Conservation (phyloP, 2,113 vertebrate species). For the Ailurus styani region DNA sequence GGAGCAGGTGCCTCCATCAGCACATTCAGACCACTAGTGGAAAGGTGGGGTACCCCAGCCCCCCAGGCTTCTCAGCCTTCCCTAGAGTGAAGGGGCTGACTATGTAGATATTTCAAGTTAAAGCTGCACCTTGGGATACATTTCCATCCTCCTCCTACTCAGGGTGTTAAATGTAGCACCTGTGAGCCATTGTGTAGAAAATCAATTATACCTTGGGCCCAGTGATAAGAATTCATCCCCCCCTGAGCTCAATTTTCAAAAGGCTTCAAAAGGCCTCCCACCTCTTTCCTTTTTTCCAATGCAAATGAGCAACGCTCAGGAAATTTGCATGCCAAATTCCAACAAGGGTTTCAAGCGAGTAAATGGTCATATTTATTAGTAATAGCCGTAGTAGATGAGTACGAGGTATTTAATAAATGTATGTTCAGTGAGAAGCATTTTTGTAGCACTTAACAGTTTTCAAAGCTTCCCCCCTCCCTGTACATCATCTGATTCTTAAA, state of each 20-base stretch:
- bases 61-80: not conserved
- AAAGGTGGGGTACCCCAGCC: not conserved
- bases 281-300: slow-evolving; percentile 67
- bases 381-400: slow-evolving; percentile 42
- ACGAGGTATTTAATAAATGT: slow-evolving; percentile 61
- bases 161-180: slow-evolving; percentile 56
- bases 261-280: slow-evolving; percentile 72
- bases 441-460: slow-evolving; percentile 19
- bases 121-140: slow-evolving; percentile 37
- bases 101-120: slow-evolving; percentile 37
- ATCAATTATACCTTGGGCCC: slow-evolving; percentile 71
- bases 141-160: slow-evolving; percentile 41
- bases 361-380: slow-evolving; percentile 73
- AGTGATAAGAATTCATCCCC: slow-evolving; percentile 68
- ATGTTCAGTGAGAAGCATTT: slow-evolving; percentile 31
- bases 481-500: slow-evolving; percentile 9
- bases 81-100: not conserved
- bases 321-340: slow-evolving; percentile 76
- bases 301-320: slow-evolving; percentile 69
- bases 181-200: slow-evolving; percentile 68
- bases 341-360: slow-evolving; percentile 64
- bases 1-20: not conserved
- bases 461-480: not conserved
- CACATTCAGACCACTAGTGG: not conserved
- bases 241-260: slow-evolving; percentile 69